Conservation (phyloP, 2,888 invertebrate species). For the Rapana venosa region DNA sequence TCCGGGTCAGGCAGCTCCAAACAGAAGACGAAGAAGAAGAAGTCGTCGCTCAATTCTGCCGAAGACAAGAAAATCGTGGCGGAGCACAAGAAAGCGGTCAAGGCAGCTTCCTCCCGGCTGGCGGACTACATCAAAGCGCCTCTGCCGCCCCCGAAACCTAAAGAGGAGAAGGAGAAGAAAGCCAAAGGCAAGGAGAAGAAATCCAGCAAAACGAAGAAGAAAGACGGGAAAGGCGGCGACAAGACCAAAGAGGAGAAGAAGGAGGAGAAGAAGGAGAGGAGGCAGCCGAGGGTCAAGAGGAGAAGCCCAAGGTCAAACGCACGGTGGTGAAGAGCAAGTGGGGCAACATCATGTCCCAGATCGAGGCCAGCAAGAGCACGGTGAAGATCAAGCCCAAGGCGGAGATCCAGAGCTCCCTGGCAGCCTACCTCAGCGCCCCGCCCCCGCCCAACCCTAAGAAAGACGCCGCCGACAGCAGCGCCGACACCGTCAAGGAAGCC, state of each 20-base stretch:
- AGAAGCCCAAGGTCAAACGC: slow-evolving; percentile 68
- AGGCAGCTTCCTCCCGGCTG: slow-evolving; percentile 63
- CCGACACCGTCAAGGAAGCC: slow-evolving; percentile 24
- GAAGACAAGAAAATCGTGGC: slow-evolving; percentile 57
- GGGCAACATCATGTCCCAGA: slow-evolving; percentile 73
- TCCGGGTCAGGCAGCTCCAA: neutral
- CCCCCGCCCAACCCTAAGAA: slow-evolving; percentile 35
- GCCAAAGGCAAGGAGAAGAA: slow-evolving; percentile 21
- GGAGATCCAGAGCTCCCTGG: slow-evolving; percentile 92
- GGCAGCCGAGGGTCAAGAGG: slow-evolving; percentile 52
- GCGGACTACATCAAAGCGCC: slow-evolving; percentile 71
- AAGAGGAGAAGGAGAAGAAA: slow-evolving; percentile 63
- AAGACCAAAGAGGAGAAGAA: slow-evolving; percentile 3
- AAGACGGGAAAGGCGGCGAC: neutral
- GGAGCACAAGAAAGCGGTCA: slow-evolving; percentile 68
- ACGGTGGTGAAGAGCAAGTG: slow-evolving; percentile 73
- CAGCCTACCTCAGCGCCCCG: slow-evolving; percentile 61
- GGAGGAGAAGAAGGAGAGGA: slow-evolving; percentile 33
- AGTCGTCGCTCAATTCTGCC: neutral
- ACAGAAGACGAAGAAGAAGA: slow-evolving; percentile 14
- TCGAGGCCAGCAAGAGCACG: slow-evolving; percentile 80
- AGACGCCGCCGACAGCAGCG: neutral
- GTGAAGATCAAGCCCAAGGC: slow-evolving; percentile 82
- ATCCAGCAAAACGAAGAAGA: slow-evolving; percentile 15
- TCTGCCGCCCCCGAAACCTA: slow-evolving; percentile 67